Percentiles rank a stretch among this genome's conserved stretches.
phyloP scores from a whole-genome alignment of 2,797 vertebrate species.

The Leptatherina wallacei region DNA sequence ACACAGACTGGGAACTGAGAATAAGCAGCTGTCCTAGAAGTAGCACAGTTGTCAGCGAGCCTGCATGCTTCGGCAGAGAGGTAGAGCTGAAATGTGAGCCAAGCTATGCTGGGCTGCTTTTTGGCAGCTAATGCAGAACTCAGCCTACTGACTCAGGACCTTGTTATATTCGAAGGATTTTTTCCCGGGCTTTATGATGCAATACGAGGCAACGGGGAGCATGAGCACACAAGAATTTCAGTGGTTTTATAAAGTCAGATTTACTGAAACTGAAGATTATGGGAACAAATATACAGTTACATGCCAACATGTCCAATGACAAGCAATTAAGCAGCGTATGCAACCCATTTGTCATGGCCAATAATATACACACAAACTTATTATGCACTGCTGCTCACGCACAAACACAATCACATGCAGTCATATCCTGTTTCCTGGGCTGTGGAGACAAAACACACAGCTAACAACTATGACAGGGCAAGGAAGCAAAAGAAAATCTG shows the following conservation, averaged over 20 bases:
- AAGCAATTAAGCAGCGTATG: conserved; percentile 29
- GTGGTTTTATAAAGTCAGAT: conserved; percentile 3
- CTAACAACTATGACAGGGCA: conserved; percentile 40
- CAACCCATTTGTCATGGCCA: conserved; percentile 14
- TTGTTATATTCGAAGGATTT: conserved; percentile 42
- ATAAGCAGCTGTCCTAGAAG: conserved; percentile 57
- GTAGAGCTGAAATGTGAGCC: conserved; percentile 71
- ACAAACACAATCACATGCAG: conserved; percentile 17
- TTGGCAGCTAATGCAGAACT: conserved; percentile 59
- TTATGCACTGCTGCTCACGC: conserved; percentile 29
- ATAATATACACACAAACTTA: conserved; percentile 15
- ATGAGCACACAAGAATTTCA: conserved; percentile 12
- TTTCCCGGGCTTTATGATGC: conserved; percentile 74
- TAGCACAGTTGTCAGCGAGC: conserved; percentile 57
- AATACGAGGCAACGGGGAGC: conserved; percentile 60
- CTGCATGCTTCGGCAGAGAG: conserved; percentile 66
- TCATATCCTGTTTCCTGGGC: conserved; percentile 78
- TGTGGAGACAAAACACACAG: conserved; percentile 49
- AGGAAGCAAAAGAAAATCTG: conserved; percentile 22
- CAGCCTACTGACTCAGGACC: conserved; percentile 50
- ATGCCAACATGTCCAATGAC: conserved; percentile 6
- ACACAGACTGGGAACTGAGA: neutral
- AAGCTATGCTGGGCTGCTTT: conserved; percentile 55
- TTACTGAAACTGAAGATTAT: conserved; percentile 4
- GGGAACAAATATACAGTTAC: conserved; percentile 2